Percentiles rank a stretch among this genome's conserved stretches.
These are phyloP conservation scores for Mnemiopsis leidyi DNA, from an alignment of 37 sponge, comb jelly and placozoan species.

Conservation along the genomic window DNA sequence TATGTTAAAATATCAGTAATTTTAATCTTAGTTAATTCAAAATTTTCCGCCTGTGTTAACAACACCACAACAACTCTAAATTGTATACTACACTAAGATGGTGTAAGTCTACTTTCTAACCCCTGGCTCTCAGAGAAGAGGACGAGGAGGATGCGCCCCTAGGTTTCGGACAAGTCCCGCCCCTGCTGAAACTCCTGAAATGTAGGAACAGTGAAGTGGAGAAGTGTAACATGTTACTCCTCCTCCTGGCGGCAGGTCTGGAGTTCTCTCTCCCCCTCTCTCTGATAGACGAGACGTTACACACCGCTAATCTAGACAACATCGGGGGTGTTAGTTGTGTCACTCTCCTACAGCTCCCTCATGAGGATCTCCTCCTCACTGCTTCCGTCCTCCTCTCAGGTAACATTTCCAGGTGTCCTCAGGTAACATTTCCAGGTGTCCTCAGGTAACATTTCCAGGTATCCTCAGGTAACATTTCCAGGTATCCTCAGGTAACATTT, in stretches of 20 bases:
- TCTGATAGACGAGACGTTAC: conserved; percentile 69
- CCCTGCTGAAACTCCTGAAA: conserved; percentile 58
- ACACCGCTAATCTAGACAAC: conserved; percentile 70
- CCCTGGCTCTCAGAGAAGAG: conserved; percentile 7
- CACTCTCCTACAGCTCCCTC: conserved; percentile 66
- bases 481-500: too few species aligned
- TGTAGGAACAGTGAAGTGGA: conserved; percentile 68
- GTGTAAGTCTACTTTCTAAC: too few species aligned
- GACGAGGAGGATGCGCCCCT: background rate
- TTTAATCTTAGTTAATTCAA: too few species aligned
- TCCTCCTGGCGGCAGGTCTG: conserved; percentile 70
- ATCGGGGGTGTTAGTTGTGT: conserved; percentile 68
- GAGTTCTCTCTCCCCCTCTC: conserved; percentile 69
- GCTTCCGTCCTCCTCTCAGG: conserved; percentile 67
- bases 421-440: too few species aligned
- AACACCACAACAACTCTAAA: too few species aligned
- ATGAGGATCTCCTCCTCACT: conserved; percentile 62
- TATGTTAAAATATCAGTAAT: too few species aligned
- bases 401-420: background rate
- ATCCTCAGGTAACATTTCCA: background rate
- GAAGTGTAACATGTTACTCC: conserved; percentile 75
- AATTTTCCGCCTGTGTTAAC: too few species aligned
- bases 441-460: too few species aligned
- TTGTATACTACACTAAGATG: too few species aligned
- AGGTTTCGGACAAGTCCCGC: conserved; percentile 8